Base-by-base conservation (phyloP, 2,113 vertebrate species). In the Xyliphius kryptos region DNA sequence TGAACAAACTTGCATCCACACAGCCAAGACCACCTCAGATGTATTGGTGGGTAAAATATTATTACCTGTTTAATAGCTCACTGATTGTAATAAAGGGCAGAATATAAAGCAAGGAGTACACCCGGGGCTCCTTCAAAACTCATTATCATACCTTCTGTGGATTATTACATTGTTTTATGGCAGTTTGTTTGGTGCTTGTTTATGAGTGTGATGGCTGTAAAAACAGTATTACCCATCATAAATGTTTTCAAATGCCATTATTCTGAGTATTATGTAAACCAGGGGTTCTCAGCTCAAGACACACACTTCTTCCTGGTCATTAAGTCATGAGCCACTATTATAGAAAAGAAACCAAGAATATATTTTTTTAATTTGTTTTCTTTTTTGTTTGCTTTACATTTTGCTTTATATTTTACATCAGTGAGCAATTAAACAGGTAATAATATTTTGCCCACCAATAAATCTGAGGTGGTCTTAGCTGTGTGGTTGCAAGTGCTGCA, bases 21-120 rank as follows among this genome's bases (percentile, higher is more conserved):
- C 32, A 1, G 13, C 11, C 19, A 40, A 32, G 63, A 15, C 46
- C 22, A 41, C n/a, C 50, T 52, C 56, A 36, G 41, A 52, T 41
- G 21, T 43, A 13, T 14, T 37, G 46, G 41, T 52, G 58, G 49
- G 14, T 56, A 36, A 14, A 7, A 56, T 50, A 44, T 32, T 58
- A 72, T 47, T 64, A 50, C 37, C 12, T n/a, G 32, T 68, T 50
- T 68, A 67, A 68, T 68, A 55, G 65, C 6, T 36, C 37, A 15
- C 15, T 58, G 36, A 40, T n/a, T 53, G 40, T 48, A 56, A 56
- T 68, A 32, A 36, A 38, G 20, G n/a, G 32, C 6, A 14, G 17
- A 19, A 32, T 36, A 15, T 53, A 54, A 61, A 50, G 3, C 13
- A 11, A 49, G 56, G 61, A 51, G 38, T 67, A 57, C 38, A 48